Conservation (phyloP, 2,797 vertebrate genomes). For the Chrysolophus pictus region DNA sequence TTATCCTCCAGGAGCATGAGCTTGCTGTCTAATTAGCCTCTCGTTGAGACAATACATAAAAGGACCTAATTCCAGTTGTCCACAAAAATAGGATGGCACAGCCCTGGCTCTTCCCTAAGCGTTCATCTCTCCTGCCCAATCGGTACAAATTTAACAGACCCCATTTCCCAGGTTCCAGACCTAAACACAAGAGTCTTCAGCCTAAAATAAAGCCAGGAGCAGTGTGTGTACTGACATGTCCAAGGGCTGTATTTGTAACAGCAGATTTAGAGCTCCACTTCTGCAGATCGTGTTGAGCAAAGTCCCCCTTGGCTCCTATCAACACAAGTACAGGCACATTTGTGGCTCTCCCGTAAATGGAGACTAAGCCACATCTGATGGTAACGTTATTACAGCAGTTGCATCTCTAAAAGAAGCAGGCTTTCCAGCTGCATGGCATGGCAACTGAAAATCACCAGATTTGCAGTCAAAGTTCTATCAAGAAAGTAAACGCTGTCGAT, state of each 20-base stretch:
- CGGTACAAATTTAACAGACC: accelerated
- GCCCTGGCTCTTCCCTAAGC: neutral
- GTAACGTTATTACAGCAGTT: neutral
- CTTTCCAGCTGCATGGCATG: neutral
- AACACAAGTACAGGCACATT: accelerated
- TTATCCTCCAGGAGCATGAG: conserved; percentile 25
- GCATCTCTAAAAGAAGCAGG: neutral
- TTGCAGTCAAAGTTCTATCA: neutral
- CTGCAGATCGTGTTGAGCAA: accelerated
- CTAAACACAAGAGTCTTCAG: neutral
- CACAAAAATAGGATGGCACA: neutral
- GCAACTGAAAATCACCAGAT: neutral
- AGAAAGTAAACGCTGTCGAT: neutral
- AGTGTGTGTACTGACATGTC: neutral
- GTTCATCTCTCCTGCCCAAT: neutral
- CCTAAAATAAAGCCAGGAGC: neutral
- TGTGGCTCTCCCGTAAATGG: accelerated
- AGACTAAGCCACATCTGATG: neutral
- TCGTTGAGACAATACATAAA: conserved; percentile 54
- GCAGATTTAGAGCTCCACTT: neutral
- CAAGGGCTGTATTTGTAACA: neutral
- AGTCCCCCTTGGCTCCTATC: neutral
- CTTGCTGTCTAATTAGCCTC: conserved; percentile 57
- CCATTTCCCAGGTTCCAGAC: neutral
- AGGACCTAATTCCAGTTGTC: conserved; percentile 4